A percentile compares a stretch with the other conserved stretches of the same genome.
Conservation (phyloP, 2,797 vertebrate species). For the Loriculus beryllinus region DNA sequence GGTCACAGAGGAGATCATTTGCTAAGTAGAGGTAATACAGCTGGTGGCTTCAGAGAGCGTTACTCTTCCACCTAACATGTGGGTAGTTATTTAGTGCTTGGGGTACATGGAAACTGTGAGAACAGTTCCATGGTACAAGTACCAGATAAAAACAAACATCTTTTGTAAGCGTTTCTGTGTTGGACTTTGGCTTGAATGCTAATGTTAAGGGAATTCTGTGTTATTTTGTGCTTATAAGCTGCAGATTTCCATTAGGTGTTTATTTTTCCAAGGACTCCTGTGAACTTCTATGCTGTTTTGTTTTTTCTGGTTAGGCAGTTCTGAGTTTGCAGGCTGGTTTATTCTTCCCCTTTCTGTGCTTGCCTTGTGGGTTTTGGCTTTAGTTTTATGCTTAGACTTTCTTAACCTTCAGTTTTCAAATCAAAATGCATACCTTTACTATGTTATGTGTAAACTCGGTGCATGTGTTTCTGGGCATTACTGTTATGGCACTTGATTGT, state of each 20-base stretch:
- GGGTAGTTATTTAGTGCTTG: not conserved
- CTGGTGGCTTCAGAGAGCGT: not conserved
- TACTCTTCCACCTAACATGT: not conserved
- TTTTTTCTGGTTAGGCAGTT: not conserved
- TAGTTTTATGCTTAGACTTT: not conserved
- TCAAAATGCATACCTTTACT: not conserved
- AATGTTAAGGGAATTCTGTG: not conserved
- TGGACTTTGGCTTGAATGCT: not conserved
- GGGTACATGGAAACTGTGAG: not conserved
- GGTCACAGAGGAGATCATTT: not conserved
- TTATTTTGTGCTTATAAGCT: not conserved
- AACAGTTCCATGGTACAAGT: not conserved
- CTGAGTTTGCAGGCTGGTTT: not conserved
- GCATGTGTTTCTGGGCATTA: not conserved
- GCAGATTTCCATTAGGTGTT: not conserved
- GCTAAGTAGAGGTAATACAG: not conserved
- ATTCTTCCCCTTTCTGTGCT: not conserved
- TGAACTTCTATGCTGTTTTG: not conserved
- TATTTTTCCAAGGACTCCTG: not conserved
- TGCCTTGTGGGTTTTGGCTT: not conserved
- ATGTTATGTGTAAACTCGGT: fast-evolving
- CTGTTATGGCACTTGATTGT: not conserved
- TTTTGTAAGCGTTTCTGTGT: not conserved
- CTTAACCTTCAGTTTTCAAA: not conserved
- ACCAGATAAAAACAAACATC: not conserved